phyloP scores from a whole-genome alignment of 53 echinoderm and acorn worm species.

The Temnopleurus reevesii region DNA sequence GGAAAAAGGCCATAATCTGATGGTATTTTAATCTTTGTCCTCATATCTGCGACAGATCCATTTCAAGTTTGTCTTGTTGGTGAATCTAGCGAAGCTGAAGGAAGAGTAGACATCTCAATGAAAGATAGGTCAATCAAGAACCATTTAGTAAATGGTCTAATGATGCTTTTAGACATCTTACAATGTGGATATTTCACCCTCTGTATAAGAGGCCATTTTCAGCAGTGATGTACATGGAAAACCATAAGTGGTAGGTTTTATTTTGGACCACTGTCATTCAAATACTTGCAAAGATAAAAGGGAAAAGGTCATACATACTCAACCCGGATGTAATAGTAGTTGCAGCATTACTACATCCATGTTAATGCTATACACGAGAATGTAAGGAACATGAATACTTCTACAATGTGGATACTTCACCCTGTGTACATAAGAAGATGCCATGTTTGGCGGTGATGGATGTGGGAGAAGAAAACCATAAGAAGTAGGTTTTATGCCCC shows the following conservation, averaged over 20 bases:
- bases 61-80: background rate
- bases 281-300: no score
- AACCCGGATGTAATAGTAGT: no score
- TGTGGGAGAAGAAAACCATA: background rate
- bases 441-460: background rate
- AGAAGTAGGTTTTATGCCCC: no score
- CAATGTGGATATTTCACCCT: background rate
- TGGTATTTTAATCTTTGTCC: background rate
- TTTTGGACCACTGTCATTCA: no score
- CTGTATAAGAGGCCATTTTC: background rate
- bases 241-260: background rate
- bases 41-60: background rate
- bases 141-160: no score
- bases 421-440: background rate
- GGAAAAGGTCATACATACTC: no score
- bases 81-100: background rate
- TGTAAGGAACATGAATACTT: no score
- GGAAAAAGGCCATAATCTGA: no score
- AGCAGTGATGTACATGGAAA: conserved; percentile 1
- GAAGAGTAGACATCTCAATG: conserved; percentile 11
- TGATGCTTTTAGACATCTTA: no score
- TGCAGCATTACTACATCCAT: no score
- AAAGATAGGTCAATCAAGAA: background rate
- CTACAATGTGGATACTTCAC: background rate
- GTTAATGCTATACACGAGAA: no score